phyloP scores from a whole-genome alignment of 2,797 vertebrate species.

The Rhabdomys pumilio region DNA sequence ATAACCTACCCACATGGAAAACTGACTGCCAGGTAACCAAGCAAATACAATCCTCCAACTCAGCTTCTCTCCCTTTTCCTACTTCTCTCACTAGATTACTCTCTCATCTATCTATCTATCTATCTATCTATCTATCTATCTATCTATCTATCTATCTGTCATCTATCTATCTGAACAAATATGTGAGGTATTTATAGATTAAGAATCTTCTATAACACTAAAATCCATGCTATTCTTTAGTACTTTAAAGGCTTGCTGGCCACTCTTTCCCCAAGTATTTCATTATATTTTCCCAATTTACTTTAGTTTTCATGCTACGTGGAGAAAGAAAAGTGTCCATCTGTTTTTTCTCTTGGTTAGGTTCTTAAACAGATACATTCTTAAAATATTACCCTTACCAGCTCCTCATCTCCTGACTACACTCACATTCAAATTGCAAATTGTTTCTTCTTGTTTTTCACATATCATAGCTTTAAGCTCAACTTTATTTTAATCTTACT shows the following conservation, averaged over 20 bases:
- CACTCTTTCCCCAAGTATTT: background rate
- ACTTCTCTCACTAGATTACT: background rate
- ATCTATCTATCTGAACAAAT: background rate
- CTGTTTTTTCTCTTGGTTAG: background rate
- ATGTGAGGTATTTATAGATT: background rate
- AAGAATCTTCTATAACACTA: background rate
- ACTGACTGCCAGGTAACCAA: background rate
- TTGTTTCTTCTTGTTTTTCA: background rate
- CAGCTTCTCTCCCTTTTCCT: background rate
- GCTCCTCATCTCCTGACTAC: background rate
- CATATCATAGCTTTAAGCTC: background rate
- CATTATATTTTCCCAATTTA: background rate
- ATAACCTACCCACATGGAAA: background rate
- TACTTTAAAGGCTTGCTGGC: background rate
- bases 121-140: background rate
- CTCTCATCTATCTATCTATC: background rate
- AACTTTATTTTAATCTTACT: slow-evolving; percentile 3
- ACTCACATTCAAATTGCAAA: background rate
- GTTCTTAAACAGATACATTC: background rate
- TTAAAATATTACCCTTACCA: background rate
- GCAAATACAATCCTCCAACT: background rate
- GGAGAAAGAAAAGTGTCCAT: background rate
- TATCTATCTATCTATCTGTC: background rate
- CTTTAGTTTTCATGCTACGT: background rate
- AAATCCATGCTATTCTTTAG: background rate